Evolutionary conservation across 2,888 invertebrate species (phyloP).

Genomic region (Morpho achilles): DNA sequence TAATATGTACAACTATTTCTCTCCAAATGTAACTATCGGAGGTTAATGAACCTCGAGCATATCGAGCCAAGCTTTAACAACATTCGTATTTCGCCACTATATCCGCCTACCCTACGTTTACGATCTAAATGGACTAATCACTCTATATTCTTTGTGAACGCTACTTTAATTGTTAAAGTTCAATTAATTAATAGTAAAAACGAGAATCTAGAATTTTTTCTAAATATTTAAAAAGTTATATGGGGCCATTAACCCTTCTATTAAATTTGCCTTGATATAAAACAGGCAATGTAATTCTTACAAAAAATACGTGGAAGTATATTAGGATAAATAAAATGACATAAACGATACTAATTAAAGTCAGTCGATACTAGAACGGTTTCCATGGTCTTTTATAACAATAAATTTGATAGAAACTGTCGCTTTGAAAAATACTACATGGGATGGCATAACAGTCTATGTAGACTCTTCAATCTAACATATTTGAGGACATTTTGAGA

Average conservation of each 20-base stretch:
- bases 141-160: constrained; percentile 23
- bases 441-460: too few species aligned
- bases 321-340: too few species aligned
- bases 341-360: not conserved
- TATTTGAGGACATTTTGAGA: too few species aligned
- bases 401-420: too few species aligned
- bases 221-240: constrained; percentile 5
- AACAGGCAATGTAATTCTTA: too few species aligned
- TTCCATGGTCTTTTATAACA: not conserved
- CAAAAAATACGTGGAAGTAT: too few species aligned
- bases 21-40: constrained; percentile 26
- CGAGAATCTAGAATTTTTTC: constrained; percentile 8
- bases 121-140: constrained; percentile 29
- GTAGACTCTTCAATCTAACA: too few species aligned
- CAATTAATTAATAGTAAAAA: not conserved
- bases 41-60: constrained; percentile 26
- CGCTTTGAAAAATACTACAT: too few species aligned
- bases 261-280: not conserved
- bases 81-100: constrained; percentile 36
- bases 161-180: constrained; percentile 3
- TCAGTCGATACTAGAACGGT: not conserved
- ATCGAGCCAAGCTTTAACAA: constrained; percentile 34
- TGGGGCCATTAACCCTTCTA: not conserved
- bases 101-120: constrained; percentile 36
- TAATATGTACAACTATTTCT: constrained; percentile 43